Conservation (phyloP, 2,113 vertebrate genomes). For the Eulacestoma nigropectus region DNA sequence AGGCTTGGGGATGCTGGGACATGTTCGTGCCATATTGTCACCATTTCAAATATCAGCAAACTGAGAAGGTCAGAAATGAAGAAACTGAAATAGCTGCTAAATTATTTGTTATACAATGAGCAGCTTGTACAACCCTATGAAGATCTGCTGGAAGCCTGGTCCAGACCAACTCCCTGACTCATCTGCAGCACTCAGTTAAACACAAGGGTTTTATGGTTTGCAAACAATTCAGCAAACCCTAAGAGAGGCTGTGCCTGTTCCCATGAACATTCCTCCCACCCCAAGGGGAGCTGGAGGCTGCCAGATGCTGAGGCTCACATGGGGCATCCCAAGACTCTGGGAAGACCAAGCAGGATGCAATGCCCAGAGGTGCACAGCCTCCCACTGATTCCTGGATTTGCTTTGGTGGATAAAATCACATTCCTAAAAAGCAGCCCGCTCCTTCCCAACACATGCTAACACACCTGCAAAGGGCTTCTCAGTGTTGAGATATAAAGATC, state of each 20-base stretch:
- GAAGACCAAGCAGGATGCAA: neutral
- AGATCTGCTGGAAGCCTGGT: neutral
- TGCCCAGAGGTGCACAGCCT: neutral
- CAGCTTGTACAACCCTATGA: neutral
- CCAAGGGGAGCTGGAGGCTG: neutral
- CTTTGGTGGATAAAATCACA: neutral
- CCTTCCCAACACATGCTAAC: neutral
- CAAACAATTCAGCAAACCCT: neutral
- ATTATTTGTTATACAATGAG: neutral
- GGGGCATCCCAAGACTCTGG: neutral
- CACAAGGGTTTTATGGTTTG: neutral
- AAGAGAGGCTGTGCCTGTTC: neutral
- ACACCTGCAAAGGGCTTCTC: neutral
- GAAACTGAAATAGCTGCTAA: neutral
- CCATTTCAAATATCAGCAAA: neutral
- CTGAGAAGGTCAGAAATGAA: neutral
- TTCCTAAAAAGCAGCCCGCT: neutral
- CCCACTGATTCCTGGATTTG: accelerated
- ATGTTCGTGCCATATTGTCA: accelerated
- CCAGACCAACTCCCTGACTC: neutral
- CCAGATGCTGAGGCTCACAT: neutral
- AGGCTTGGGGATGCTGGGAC: neutral
- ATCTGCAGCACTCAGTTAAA: neutral
- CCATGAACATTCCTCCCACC: neutral
- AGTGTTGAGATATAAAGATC: neutral